Base-by-base conservation (phyloP, 2,797 vertebrate species). In the Peromyscus attwateri region DNA sequence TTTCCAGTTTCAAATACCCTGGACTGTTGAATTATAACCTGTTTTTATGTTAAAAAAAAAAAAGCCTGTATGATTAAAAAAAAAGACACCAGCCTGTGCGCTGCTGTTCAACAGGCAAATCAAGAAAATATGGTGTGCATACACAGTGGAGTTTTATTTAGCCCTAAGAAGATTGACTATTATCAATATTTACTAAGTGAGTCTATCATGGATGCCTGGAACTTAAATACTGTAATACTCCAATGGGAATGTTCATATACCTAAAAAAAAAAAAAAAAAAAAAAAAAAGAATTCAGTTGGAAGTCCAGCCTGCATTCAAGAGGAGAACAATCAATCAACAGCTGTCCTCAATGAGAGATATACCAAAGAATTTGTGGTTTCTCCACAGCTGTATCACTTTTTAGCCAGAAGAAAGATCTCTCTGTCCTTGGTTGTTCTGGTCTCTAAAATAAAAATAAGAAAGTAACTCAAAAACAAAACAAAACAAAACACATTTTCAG, bases 401-500 rank as follows among this genome's bases (percentile, higher is more conserved):
- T 52, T 52, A 79, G 16, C 25, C 52, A 43, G 66, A 92, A 93
- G 60, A 77, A 92, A 93, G 40, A 66, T 27, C 9, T 75, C 66
- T 57, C 34, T 76, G 37, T 64, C 57, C 23, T 79, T n/a, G 60
- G 37, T 52, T 87, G 85, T 87, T n/a, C 46, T 81, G 29, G 25
- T 87, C 40, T 89, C 27, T 57, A 77, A 88, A 77, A 91, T 29
- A 76, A 94, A 89, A 37, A 57, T 52, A 37, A 76, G 49, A 89
- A 85, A 70, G 19, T 10, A 81, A 19, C 12, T 77, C 49, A 91
- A 52, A 52, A 49, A 49, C 49, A 49, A 46, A 52, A 52, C 49
- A 52, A 52, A 52, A 52, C 49, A 46, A 37, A 57, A 43, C 40
- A 27, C 81, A 90, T 25, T 81, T 94, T 91, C 81, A 77, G 34